phyloP scores from a whole-genome alignment of 1,140 invertebrate species.

The Metopolophium dirhodum region DNA sequence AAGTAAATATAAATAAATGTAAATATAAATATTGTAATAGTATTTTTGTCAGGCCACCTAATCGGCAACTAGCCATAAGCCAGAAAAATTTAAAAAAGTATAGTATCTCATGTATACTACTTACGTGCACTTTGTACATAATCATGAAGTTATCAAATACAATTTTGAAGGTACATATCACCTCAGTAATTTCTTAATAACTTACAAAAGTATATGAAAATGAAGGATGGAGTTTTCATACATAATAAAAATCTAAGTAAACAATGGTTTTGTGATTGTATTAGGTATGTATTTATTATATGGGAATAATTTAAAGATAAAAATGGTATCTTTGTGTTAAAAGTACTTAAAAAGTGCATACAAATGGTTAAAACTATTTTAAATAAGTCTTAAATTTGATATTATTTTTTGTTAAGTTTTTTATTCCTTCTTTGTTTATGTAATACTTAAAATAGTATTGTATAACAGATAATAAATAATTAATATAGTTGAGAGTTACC shows the following conservation, averaged over 20 bases:
- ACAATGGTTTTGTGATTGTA: background rate
- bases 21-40: background rate
- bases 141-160: background rate
- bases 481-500: slow-evolving; percentile 1
- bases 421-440: background rate
- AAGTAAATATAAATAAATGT: background rate
- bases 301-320: background rate
- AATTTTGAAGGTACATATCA: background rate
- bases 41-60: background rate
- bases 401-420: background rate
- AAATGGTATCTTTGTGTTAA: background rate
- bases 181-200: background rate
- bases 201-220: background rate
- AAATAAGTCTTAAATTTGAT: background rate
- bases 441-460: slow-evolving; percentile 4
- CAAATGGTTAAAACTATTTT: background rate
- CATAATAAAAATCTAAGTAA: background rate
- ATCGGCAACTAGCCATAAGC: background rate
- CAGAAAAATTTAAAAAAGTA: background rate
- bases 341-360: background rate
- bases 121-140: background rate
- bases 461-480: slow-evolving; percentile 13
- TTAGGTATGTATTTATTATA: too few relatives aligned
- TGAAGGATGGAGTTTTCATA: background rate
- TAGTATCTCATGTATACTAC: background rate